These are phyloP conservation scores for Venustaconcha ellipsiformis DNA, from an alignment of 1,140 invertebrate species.

Conservation along the genomic window DNA sequence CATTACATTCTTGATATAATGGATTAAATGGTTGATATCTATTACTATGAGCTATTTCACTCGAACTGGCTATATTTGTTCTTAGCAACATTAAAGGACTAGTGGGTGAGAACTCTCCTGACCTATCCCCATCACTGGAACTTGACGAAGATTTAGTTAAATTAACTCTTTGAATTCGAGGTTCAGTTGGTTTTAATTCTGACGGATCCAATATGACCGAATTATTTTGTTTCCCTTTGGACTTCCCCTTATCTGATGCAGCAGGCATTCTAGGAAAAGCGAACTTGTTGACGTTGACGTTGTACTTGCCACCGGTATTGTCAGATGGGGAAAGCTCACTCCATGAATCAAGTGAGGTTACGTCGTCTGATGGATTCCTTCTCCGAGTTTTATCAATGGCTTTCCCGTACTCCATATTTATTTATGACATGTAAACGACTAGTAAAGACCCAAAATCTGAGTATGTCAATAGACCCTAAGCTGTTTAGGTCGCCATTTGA, in stretches of 20 bases:
- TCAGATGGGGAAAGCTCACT: constrained; percentile 31
- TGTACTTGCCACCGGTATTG: not conserved
- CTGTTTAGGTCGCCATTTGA: no score
- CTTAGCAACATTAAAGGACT: not conserved
- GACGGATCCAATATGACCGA: constrained; percentile 19
- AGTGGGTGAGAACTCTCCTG: not conserved
- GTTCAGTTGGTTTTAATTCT: constrained; percentile 15
- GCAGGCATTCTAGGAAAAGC: not conserved
- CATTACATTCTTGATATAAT: not conserved
- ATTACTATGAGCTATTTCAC: not conserved
- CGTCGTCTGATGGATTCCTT: constrained; percentile 37
- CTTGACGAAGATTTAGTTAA: constrained; percentile 7
- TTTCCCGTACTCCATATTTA: not conserved
- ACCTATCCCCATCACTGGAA: not conserved
- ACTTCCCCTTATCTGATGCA: constrained; percentile 7
- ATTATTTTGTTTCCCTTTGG: constrained; percentile 10
- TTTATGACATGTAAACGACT: not conserved
- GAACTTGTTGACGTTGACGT: not conserved
- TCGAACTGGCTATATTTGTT: not conserved
- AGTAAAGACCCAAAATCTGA: no score
- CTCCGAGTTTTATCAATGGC: not conserved
- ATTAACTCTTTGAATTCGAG: constrained; percentile 1
- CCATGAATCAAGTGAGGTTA: constrained; percentile 47
- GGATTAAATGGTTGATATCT: not conserved
- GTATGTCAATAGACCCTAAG: no score